phyloP scores from a whole-genome alignment of 2,797 vertebrate species.

The Lophotriccus pileatus region DNA sequence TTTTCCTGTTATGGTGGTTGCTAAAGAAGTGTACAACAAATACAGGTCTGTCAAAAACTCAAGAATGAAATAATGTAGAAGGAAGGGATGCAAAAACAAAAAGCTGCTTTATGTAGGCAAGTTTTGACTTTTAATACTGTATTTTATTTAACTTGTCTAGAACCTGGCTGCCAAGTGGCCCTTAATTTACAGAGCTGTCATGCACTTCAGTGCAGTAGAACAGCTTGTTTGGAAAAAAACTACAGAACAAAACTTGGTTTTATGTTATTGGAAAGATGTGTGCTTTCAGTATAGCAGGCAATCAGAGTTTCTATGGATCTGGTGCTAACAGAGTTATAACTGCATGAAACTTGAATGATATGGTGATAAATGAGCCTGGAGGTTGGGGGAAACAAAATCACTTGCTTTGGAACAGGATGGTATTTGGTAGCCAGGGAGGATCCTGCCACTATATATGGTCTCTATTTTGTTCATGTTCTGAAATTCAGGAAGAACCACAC shows the following conservation, averaged over 20 bases:
- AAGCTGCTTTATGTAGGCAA: neutral
- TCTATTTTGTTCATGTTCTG: neutral
- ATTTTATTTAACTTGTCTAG: neutral
- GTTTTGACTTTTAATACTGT: neutral
- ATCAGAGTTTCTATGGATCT: neutral
- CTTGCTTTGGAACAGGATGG: neutral
- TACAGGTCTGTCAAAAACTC: neutral
- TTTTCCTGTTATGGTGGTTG: neutral
- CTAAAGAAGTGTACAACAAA: neutral
- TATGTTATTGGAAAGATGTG: constrained; percentile 9
- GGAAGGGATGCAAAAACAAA: neutral
- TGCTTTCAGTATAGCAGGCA: neutral
- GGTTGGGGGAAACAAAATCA: neutral
- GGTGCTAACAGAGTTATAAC: constrained; percentile 49
- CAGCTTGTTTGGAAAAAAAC: constrained; percentile 8
- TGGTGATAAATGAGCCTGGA: neutral
- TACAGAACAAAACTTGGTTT: neutral
- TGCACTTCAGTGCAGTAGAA: neutral
- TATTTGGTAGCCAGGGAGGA: constrained; percentile 9
- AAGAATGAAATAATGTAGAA: neutral
- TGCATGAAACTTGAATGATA: neutral
- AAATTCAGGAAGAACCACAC: constrained; percentile 25
- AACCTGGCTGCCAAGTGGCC: neutral
- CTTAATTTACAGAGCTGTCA: neutral
- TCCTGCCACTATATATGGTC: neutral